Evolutionary conservation across 1,140 invertebrate species (phyloP).

Genomic region (Paralvinella palmiformis): DNA sequence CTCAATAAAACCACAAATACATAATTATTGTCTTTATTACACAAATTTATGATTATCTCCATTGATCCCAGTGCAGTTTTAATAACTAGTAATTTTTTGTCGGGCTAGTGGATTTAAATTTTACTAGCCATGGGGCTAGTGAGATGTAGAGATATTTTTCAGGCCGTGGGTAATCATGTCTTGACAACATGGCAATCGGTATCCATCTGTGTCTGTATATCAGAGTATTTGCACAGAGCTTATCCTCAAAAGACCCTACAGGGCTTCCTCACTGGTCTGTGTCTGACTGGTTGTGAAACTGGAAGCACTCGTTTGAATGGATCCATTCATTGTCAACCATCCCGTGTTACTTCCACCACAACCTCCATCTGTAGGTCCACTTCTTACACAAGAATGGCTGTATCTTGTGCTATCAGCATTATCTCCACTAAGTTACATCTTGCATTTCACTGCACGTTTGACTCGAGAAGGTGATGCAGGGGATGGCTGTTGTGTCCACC

Average conservation of each 20-base stretch:
- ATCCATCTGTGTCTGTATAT: no score
- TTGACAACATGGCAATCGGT: no score
- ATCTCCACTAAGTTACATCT: neutral
- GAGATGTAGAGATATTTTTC: no score
- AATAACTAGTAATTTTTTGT: no score
- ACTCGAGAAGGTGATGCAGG: neutral
- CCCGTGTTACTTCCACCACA: neutral
- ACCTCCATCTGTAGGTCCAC: neutral
- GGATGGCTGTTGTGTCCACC: conserved; percentile 3
- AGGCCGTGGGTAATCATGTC: no score
- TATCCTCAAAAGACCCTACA: neutral
- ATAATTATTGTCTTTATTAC: no score
- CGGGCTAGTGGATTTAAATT: no score
- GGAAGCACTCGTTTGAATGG: neutral
- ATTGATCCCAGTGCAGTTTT: no score
- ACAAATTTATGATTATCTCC: no score
- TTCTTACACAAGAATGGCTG: neutral
- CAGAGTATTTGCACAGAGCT: neutral
- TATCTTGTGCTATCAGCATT: neutral
- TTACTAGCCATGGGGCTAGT: no score
- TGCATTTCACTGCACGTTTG: neutral
- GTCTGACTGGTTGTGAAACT: conserved; percentile 1
- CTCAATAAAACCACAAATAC: no score
- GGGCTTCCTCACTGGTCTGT: neutral
- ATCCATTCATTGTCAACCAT: neutral